Base-by-base conservation (phyloP, 2,888 invertebrate genomes). In the Eristalis pertinax region DNA sequence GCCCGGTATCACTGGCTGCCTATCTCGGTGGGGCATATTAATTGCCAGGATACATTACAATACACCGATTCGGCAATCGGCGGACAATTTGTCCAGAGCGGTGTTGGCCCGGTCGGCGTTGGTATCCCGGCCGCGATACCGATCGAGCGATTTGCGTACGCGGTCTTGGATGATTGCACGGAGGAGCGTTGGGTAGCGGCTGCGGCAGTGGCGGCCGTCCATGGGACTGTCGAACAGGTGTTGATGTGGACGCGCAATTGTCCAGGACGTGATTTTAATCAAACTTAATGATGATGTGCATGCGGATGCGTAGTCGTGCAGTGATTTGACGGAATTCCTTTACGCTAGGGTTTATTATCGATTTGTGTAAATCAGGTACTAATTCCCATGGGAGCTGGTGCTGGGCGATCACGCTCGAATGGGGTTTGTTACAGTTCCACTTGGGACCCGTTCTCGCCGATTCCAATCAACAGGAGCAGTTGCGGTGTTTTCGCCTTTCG, bases 211-310 rank as follows among this genome's bases (percentile, higher is more conserved):
- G 15, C 3, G 64, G 63, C 60, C 7, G 67, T 35, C 69, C 41
- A 56, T 64, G 67, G n/a, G 70, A 77, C 81, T 11, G 38, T 29
- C 19, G 77, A 75, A 87, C 87, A 87, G 87, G 87, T 87, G 87
- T 87, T 80, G 87, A 84, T 84, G 83, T 84, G 79, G 79, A 87
- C 83, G 79, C 68, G 79, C 87, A 83, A 83, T 87, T 87, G 87
- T 87, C 79, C 79, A 74, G 91, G 91, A 92, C 92, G 92, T 92
- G 92, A 92, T 91, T 91, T 91, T 90, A 91, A 90, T 91, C 90
- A 90, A 90, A 89, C 84, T 83, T 83, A 85, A 79, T 78, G 78
- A 89, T 85, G 64, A 82, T 83, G 88, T 89, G 67, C 85, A 84
- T 74, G 77, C 81, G 87, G 89, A 84, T 85, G 74, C 84, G 75